Conservation (phyloP, 2,888 invertebrate genomes). For the Mythimna impura region DNA sequence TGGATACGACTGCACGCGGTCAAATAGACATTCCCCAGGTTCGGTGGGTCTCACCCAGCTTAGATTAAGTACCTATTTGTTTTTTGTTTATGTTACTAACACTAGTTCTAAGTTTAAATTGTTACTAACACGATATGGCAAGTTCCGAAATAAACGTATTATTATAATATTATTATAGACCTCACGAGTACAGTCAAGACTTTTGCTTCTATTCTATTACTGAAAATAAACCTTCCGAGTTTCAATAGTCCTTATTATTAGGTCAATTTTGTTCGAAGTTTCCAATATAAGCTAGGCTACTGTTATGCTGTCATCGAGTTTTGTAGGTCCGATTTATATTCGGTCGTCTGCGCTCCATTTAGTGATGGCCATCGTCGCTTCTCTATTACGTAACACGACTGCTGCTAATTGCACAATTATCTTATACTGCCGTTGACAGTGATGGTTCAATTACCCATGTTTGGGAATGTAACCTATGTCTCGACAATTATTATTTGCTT, state of each 20-base stretch:
- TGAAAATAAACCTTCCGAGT: too few relatives aligned
- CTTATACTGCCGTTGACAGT: conserved; percentile 70
- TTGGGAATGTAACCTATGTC: conserved; percentile 58
- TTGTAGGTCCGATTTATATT: conserved; percentile 7
- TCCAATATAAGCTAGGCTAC: background rate
- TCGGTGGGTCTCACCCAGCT: too few relatives aligned
- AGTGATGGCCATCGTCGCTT: conserved; percentile 50
- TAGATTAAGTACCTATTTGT: too few relatives aligned
- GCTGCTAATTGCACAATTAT: conserved; percentile 73
- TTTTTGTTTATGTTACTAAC: too few relatives aligned
- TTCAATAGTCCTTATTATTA: background rate
- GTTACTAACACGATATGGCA: too few relatives aligned
- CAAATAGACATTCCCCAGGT: too few relatives aligned
- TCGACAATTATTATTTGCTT: conserved; percentile 37
- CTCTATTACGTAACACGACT: conserved; percentile 66
- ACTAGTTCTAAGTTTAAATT: too few relatives aligned
- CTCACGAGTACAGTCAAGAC: too few relatives aligned
- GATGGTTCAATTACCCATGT: conserved; percentile 68
- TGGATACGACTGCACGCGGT: too few relatives aligned
- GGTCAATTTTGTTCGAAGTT: background rate
- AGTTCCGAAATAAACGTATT: too few relatives aligned
- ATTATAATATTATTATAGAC: too few relatives aligned
- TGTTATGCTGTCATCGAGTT: background rate
- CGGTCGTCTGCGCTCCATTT: conserved; percentile 14
- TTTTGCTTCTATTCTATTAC: too few relatives aligned